Conservation (phyloP, 1,140 invertebrate genomes). For the Mamestra configurata region DNA sequence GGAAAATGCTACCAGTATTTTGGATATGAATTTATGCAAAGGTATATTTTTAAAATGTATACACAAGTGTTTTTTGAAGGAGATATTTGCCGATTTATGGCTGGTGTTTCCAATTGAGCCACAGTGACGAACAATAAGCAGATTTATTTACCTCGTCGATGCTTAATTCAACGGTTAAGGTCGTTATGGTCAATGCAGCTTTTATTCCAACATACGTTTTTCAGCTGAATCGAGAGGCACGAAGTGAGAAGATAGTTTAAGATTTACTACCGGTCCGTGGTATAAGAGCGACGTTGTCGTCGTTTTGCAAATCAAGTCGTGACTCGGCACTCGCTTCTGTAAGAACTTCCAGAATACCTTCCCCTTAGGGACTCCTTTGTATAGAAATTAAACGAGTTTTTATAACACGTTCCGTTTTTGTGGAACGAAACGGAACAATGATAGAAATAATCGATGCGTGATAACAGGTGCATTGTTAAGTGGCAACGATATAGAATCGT, state of each 20-base stretch:
- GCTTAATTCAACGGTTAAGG: neutral
- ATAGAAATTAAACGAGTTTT: slow-evolving; percentile 27
- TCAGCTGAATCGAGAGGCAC: neutral
- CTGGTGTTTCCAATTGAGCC: too few species aligned
- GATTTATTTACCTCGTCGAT: neutral
- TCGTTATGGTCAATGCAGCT: neutral
- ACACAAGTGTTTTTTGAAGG: too few species aligned
- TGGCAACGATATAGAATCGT: slow-evolving; percentile 7
- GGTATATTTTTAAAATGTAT: too few species aligned
- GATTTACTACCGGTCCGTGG: neutral
- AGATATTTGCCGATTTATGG: too few species aligned
- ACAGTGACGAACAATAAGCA: neutral
- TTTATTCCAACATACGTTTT: neutral
- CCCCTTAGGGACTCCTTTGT: slow-evolving; percentile 17
- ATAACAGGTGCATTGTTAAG: slow-evolving; percentile 35
- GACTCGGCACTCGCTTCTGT: slow-evolving; percentile 9
- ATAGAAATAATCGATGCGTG: slow-evolving; percentile 25
- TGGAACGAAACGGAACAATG: slow-evolving; percentile 22
- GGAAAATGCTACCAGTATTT: too few species aligned
- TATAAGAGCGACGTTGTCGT: neutral
- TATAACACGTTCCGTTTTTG: slow-evolving; percentile 14
- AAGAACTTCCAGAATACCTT: neutral
- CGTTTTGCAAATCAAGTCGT: slow-evolving; percentile 26
- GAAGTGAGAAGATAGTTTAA: slow-evolving; percentile 6
- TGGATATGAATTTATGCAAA: too few species aligned